Evolutionary conservation across 2,888 invertebrate species (phyloP).

Genomic region (Athrips mouffetella): DNA sequence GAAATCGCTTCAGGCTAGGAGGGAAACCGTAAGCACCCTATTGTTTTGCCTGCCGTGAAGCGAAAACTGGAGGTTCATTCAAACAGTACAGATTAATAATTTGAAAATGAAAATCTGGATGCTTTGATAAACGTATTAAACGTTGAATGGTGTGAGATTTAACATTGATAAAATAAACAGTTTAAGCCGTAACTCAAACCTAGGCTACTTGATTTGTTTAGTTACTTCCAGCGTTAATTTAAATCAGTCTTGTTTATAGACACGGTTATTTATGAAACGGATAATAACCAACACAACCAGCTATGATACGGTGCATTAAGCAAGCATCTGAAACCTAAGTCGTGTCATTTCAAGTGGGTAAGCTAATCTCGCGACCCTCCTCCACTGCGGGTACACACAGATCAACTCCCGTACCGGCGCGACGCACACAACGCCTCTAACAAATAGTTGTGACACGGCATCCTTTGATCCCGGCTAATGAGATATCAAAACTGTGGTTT

Average conservation of each 20-base stretch:
- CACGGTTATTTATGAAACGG: too few species aligned
- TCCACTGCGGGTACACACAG: background rate
- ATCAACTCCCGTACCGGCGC: background rate
- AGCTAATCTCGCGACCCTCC: background rate
- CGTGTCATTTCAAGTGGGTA: background rate
- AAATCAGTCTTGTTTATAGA: too few species aligned
- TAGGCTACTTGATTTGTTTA: too few species aligned
- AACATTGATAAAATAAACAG: too few species aligned
- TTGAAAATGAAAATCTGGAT: conserved; percentile 51
- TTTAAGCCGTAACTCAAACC: too few species aligned
- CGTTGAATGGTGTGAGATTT: too few species aligned
- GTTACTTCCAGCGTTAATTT: too few species aligned
- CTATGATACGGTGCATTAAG: background rate
- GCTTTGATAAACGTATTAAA: too few species aligned
- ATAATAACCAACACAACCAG: background rate
- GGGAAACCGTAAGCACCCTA: conserved; percentile 72
- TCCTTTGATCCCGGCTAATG: conserved; percentile 48
- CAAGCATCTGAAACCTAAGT: background rate
- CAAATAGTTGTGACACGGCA: conserved; percentile 41
- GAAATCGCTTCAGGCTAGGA: conserved; percentile 68
- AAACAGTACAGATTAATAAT: conserved; percentile 50
- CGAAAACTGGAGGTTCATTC: conserved; percentile 47
- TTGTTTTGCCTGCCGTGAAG: conserved; percentile 70
- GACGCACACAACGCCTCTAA: conserved; percentile 23
- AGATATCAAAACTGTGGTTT: conserved; percentile 40